A percentile compares a stretch with the other conserved stretches of the same genome.
These are phyloP conservation scores for Hemaris fuciformis DNA, from an alignment of 2,888 invertebrate species.

Conservation along the genomic window DNA sequence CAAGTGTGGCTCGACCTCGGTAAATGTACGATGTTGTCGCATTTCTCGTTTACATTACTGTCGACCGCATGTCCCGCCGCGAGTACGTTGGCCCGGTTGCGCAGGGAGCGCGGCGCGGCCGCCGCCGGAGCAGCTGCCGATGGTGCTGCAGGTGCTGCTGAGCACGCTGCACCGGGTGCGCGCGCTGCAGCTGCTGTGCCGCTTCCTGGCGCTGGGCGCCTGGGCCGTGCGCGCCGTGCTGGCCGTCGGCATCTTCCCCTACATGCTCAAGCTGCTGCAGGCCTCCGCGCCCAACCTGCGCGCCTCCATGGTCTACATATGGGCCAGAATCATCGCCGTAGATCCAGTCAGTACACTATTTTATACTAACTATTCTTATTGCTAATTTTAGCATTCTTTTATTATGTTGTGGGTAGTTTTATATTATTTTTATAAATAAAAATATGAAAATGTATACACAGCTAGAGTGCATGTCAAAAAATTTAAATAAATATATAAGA, in stretches of 20 bases:
- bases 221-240: conserved; percentile 95
- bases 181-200: conserved; percentile 95
- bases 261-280: conserved; percentile 97
- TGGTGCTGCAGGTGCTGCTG: conserved; percentile 94
- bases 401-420: too few relatives aligned
- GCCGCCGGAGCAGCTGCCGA: conserved; percentile 97
- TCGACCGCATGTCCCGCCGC: too few relatives aligned
- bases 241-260: conserved; percentile 99
- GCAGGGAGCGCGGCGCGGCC: conserved; percentile 77
- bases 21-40: conserved; percentile 38
- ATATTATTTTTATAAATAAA: too few relatives aligned
- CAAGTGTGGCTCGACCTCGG: conserved; percentile 95
- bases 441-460: too few relatives aligned
- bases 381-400: too few relatives aligned
- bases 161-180: conserved; percentile 91
- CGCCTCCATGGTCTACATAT: conserved; percentile 97
- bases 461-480: too few relatives aligned
- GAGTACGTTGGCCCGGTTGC: too few relatives aligned
- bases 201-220: conserved; percentile 95
- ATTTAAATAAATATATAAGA: too few relatives aligned
- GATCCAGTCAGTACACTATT: conserved; percentile 85
- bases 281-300: conserved; percentile 95
- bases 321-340: conserved; percentile 99
- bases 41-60: not conserved
- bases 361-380: too few relatives aligned